Evolutionary conservation across 2,888 invertebrate genomes (phyloP), one percentile per base, ranked within the genome.

Genomic region (Empis livida): DNA sequence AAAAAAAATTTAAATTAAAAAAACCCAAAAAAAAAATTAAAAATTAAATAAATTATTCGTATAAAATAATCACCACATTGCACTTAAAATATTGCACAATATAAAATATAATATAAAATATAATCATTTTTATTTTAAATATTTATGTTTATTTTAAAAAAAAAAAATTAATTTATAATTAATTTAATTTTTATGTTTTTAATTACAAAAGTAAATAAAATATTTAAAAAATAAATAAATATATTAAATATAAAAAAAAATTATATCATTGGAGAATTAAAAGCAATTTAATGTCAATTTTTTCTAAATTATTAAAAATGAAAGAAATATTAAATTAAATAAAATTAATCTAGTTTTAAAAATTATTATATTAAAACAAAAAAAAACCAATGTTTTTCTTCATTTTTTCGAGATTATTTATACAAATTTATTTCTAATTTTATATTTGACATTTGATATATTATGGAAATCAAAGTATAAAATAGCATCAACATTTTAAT

Each of bases 201-300:
- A 32, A 5, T 32, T 13, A 32, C n/a, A n/a, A n/a, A n/a, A n/a
- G n/a, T n/a, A n/a, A n/a, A n/a, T n/a, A n/a, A n/a, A n/a, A n/a
- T n/a, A n/a, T n/a, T n/a, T n/a, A n/a, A n/a, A n/a, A n/a, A n/a
- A n/a, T n/a, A 32, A 32, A 13, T 35, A n/a, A n/a, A 35, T n/a
- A 13, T 35, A 35, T 35, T 5, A n/a, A 35, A 13, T n/a, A 35
- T 13, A 35, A 35, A 8, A 8, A 13, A 35, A 35, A 35, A 13
- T 13, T 41, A 41, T 41, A 41, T 41, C 41, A 41, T 41, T 41
- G 20, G 41, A 41, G 27, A 41, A 13, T 13, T 39, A 41, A 41
- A 41, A 27, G 41, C 41, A 41, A 41, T 41, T 41, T 14, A 41
- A 41, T 27, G 41, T 41, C 41, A 41, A 41, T 41, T 41, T 35